Conservation (phyloP, 2,797 vertebrate species). For the Crypturellus tataupa region DNA sequence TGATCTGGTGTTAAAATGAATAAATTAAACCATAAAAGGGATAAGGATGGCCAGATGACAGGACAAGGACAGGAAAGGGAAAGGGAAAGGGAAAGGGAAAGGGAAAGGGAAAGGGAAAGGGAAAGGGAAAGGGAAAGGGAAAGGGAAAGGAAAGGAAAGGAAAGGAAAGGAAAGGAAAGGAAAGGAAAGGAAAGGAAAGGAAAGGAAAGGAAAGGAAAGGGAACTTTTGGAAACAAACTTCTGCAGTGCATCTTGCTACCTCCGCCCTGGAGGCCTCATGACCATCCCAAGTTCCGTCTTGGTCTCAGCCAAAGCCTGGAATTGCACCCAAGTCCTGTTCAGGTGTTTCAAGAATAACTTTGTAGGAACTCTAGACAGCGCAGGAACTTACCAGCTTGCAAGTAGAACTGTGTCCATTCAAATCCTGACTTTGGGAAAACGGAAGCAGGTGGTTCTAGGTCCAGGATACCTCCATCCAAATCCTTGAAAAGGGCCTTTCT, state of each 20-base stretch:
- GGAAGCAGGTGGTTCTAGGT: constrained; percentile 73
- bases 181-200: too few relatives aligned
- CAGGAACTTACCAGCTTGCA: constrained; percentile 69
- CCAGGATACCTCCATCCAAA: constrained; percentile 77
- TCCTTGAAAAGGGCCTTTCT: constrained; percentile 82
- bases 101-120: too few relatives aligned
- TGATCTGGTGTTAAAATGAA: neutral
- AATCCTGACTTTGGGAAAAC: constrained; percentile 77
- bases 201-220: neutral
- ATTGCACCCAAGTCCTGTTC: rapidly evolving
- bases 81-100: neutral
- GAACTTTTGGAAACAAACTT: neutral
- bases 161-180: neutral
- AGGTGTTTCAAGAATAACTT: rapidly evolving
- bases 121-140: too few relatives aligned
- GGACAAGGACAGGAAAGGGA: neutral
- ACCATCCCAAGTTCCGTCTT: rapidly evolving
- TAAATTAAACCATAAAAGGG: neutral
- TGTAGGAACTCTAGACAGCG: neutral
- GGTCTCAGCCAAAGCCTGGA: neutral
- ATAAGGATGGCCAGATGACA: neutral
- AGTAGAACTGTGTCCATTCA: constrained; percentile 73
- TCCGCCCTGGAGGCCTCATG: neutral
- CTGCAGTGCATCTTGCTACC: neutral
- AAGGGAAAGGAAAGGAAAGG: neutral